Evolutionary conservation across 2,888 invertebrate species (phyloP).

Genomic region (Zygogramma bicolorata): DNA sequence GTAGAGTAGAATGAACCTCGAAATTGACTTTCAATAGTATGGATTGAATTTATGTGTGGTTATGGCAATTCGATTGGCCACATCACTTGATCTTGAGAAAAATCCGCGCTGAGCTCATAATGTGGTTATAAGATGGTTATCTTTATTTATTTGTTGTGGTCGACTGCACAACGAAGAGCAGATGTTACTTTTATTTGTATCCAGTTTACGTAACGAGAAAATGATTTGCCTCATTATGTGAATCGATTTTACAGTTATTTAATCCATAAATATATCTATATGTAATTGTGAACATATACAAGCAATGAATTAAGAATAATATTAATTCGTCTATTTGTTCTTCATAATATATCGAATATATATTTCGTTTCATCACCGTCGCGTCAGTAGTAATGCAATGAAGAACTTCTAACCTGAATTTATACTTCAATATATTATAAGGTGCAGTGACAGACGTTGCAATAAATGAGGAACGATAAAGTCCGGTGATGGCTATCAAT

Average conservation of each 20-base stretch:
- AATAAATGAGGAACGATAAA: too few species aligned
- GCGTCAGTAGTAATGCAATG: too few species aligned
- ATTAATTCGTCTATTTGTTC: not conserved
- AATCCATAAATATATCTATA: not conserved
- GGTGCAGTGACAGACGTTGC: too few species aligned
- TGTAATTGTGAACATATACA: not conserved
- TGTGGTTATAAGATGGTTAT: constrained; percentile 15
- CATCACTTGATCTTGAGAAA: not conserved
- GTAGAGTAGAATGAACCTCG: too few species aligned
- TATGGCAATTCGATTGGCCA: not conserved
- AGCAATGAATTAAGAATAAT: not conserved
- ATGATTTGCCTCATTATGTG: not conserved
- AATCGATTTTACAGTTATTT: not conserved
- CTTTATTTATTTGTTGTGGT: constrained; percentile 13
- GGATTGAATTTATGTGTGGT: not conserved
- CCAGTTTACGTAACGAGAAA: constrained; percentile 15
- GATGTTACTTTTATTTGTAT: constrained; percentile 17
- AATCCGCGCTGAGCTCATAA: not conserved
- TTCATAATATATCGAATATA: too few species aligned
- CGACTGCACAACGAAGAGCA: constrained; percentile 11
- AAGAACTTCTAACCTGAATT: too few species aligned
- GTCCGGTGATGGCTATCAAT: too few species aligned
- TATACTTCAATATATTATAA: too few species aligned
- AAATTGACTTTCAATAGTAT: too few species aligned
- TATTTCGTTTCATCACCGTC: too few species aligned